Percentiles rank a stretch among this genome's conserved stretches.
These are phyloP conservation scores for Cistogaster globosa DNA, from an alignment of 2,888 invertebrate species.

Conservation along the genomic window DNA sequence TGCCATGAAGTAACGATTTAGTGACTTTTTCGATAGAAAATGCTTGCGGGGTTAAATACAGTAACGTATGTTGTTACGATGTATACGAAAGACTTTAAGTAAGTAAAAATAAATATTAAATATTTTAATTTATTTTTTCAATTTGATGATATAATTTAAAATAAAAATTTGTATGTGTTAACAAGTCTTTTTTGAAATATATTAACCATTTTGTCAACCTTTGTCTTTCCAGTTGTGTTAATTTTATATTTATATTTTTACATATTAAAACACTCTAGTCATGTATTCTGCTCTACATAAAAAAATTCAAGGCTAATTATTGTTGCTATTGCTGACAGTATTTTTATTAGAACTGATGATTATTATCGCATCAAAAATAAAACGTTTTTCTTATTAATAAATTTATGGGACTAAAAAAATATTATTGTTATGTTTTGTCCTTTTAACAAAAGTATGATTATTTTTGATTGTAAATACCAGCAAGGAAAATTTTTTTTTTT, in stretches of 20 bases:
- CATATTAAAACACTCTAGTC: not conserved
- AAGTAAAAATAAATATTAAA: too few relatives aligned
- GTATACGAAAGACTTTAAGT: not conserved
- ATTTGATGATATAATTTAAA: too few relatives aligned
- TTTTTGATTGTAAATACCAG: too few relatives aligned
- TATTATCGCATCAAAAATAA: not conserved
- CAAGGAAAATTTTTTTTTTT: too few relatives aligned
- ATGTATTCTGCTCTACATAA: not conserved
- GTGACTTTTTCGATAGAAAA: too few relatives aligned
- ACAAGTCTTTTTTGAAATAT: too few relatives aligned
- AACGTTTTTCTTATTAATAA: not conserved
- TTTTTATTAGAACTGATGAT: not conserved
- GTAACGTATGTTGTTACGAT: constrained; percentile 14
- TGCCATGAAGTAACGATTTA: too few relatives aligned
- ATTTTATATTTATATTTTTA: not conserved
- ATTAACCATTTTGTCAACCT: not conserved
- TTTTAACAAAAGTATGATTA: too few relatives aligned
- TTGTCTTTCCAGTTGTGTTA: not conserved
- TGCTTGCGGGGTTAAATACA: too few relatives aligned
- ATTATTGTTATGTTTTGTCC: too few relatives aligned
- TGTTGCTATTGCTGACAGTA: too few relatives aligned
- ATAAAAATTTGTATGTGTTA: not conserved
- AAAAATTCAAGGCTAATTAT: not conserved
- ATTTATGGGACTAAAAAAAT: not conserved
- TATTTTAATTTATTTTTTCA: too few relatives aligned